Conservation (phyloP, 2,888 invertebrate genomes). For the Arctia plantaginis region DNA sequence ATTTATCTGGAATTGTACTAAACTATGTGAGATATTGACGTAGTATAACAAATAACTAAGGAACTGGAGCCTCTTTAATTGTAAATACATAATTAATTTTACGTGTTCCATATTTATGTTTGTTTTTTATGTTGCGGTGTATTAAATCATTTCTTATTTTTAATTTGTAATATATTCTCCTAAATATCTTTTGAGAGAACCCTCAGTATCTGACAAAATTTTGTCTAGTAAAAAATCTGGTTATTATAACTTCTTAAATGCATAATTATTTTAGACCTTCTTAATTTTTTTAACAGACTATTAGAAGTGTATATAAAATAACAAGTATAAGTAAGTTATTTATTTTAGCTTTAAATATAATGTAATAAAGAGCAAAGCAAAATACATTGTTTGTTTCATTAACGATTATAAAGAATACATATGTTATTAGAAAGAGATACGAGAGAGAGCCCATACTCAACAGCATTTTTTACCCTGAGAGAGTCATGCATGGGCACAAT, state of each 20-base stretch:
- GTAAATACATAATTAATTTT: neutral
- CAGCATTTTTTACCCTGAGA: no score
- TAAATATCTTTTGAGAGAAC: neutral
- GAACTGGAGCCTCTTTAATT: neutral
- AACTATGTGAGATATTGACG: slow-evolving; percentile 16
- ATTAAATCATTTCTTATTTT: neutral
- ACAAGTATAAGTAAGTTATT: slow-evolving; percentile 9
- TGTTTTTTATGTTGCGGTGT: neutral
- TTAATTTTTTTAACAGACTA: neutral
- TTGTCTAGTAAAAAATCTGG: neutral
- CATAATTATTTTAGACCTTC: no score
- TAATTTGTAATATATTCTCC: neutral
- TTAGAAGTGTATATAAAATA: neutral
- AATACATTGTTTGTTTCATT: slow-evolving; percentile 6
- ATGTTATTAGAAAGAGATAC: no score
- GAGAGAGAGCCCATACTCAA: no score
- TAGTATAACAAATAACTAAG: neutral
- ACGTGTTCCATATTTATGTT: neutral
- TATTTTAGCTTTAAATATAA: neutral
- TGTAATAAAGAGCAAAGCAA: slow-evolving; percentile 18
- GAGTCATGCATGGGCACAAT: no score
- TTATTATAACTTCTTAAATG: neutral
- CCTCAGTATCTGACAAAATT: neutral
- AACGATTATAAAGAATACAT: no score
- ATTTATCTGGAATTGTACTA: slow-evolving; percentile 13